Percentiles rank a stretch among this genome's conserved stretches.
phyloP scores from a whole-genome alignment of 23 tunicate genomes.

The Halocynthia aurantium region DNA sequence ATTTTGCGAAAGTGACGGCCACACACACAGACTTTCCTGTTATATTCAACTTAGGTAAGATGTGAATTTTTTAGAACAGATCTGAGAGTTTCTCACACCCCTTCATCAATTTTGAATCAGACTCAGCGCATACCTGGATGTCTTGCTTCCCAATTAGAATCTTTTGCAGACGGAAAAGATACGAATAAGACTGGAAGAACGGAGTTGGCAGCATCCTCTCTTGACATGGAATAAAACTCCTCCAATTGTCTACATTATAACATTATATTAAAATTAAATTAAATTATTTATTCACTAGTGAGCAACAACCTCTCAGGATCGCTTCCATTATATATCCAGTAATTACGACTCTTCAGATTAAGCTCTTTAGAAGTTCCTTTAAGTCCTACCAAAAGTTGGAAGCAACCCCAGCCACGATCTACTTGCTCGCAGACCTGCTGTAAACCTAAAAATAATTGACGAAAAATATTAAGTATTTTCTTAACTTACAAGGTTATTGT shows the following conservation, averaged over 20 bases:
- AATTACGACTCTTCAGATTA: constrained; percentile 32
- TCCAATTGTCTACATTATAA: constrained; percentile 10
- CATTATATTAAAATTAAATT: not conserved
- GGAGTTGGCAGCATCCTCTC: constrained; percentile 55
- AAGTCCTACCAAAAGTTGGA: constrained; percentile 77
- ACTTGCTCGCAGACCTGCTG: not conserved
- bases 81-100: not conserved
- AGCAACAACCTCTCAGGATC: constrained; percentile 24
- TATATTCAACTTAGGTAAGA: not conserved
- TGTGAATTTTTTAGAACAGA: not conserved
- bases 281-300: too few relatives aligned
- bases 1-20: constrained; percentile 50
- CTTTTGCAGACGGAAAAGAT: constrained; percentile 90
- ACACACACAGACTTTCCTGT: constrained; percentile 66
- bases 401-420: constrained; percentile 26
- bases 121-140: constrained; percentile 52
- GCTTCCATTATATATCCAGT: constrained; percentile 51
- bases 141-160: constrained; percentile 52
- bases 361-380: constrained; percentile 71
- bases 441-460: not conserved
- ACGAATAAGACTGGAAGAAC: constrained; percentile 56
- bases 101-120: not conserved
- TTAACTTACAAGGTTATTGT: not conserved
- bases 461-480: not conserved
- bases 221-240: constrained; percentile 25